These are phyloP conservation scores for Melozone crissalis DNA, from an alignment of 2,113 vertebrate genomes.

Conservation along the genomic window DNA sequence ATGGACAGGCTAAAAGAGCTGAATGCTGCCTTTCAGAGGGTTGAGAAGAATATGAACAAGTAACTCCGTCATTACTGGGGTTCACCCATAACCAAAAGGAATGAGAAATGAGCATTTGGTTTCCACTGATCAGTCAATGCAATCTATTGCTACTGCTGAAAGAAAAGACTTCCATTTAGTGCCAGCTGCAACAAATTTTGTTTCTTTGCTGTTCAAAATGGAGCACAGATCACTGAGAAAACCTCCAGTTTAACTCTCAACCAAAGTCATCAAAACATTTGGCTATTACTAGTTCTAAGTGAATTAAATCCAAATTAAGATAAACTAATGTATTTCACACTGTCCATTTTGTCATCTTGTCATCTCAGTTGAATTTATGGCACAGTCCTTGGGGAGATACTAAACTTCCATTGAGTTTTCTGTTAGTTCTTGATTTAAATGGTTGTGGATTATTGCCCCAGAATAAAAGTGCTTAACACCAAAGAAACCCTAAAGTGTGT, in stretches of 20 bases:
- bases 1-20: background rate
- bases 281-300: background rate
- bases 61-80: background rate
- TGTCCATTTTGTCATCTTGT: background rate
- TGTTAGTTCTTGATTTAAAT: background rate
- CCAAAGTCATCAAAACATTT: background rate
- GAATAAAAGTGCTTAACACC: background rate
- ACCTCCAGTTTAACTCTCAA: background rate
- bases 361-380: background rate
- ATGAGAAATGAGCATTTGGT: slow-evolving; percentile 17
- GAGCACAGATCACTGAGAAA: background rate
- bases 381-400: background rate
- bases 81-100: background rate
- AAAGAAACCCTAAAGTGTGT: background rate
- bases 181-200: slow-evolving; percentile 3
- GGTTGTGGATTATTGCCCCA: background rate
- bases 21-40: background rate
- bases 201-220: slow-evolving; percentile 11
- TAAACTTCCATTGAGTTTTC: background rate
- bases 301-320: slow-evolving; percentile 8
- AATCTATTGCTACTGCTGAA: background rate
- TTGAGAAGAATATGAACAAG: slow-evolving; percentile 3
- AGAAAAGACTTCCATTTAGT: background rate
- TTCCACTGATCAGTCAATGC: background rate
- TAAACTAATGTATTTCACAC: background rate